Base-by-base conservation (phyloP, 2,888 invertebrate genomes). In the Phyllotreta cruciferae region DNA sequence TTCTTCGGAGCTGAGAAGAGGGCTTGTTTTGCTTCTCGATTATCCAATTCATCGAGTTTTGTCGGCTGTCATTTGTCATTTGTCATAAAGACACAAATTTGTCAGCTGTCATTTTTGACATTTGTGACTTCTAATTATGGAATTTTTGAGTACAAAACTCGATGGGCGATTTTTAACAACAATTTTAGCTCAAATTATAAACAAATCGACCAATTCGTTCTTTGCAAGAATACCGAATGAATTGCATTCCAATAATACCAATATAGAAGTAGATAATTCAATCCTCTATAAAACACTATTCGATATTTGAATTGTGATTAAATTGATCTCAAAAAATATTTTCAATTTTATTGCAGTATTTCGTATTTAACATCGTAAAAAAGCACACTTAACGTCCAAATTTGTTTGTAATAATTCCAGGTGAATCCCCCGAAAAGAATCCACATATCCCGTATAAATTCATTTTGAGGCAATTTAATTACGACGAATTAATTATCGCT, bases 121-220 rank as follows among this genome's bases (percentile, higher is more conserved):
- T 24, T 49, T 57, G 36, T 34, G 50, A 49, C 50, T 57, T 57
- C 24, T 35, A 8, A 8, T 6, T 35, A 49, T 39, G 49, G 47
- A 37, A n/a, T n/a, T n/a, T n/a, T n/a, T n/a, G n/a, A n/a, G n/a
- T n/a, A n/a, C n/a, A n/a, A 37, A 49, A 49, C 4, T 54, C 10
- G 24, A 54, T 36, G 24, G 24, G 24, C 14, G 49, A 57, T 24
- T 47, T 54, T 49, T 9, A 44, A 11, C 45, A 56, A 49, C 52
- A 60, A 60, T 53, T 53, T 52, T 60, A 60, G 60, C 60, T 60
- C 60, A 60, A 60, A 53, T 53, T 60, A 11, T 37, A 14, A 49
- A 49, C 2, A 11, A 36, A 13, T 24, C 60, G 24, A 14, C 11
- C 44, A 24, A 53, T 52, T 52, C 44, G 45, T 52, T 42, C 34